These are phyloP conservation scores for Cyprinodon tularosa DNA, from an alignment of 2,113 vertebrate genomes.

Conservation along the genomic window DNA sequence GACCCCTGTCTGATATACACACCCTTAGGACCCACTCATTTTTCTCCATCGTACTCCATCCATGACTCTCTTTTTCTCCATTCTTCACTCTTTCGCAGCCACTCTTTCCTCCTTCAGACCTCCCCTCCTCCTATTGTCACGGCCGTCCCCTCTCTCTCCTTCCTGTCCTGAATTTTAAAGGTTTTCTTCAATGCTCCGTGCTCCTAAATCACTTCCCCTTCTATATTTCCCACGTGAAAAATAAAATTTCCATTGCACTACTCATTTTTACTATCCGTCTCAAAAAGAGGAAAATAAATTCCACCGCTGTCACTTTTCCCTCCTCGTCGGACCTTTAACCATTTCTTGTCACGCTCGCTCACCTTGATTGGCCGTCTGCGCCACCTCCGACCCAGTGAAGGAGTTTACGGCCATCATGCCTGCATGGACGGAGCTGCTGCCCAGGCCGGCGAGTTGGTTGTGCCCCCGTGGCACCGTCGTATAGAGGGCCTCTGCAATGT, in stretches of 20 bases:
- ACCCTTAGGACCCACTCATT: constrained; percentile 75
- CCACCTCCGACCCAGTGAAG: constrained; percentile 76
- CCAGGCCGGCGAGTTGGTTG: constrained; percentile 84
- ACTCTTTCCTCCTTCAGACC: constrained; percentile 47
- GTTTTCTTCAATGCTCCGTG: constrained; percentile 16
- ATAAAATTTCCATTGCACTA: constrained; percentile 38
- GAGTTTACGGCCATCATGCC: constrained; percentile 80
- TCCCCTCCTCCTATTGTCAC: constrained; percentile 9
- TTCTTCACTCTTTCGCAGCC: constrained; percentile 66
- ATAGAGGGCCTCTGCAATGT: constrained; percentile 94
- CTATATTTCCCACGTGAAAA: constrained; percentile 58
- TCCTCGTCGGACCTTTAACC: constrained; percentile 4
- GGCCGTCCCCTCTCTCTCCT: constrained; percentile 12
- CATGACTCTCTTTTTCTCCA: constrained; percentile 62
- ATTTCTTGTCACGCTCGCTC: constrained; percentile 35
- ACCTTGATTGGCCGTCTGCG: constrained; percentile 79
- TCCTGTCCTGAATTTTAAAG: constrained; percentile 21
- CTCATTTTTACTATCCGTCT: constrained; percentile 20
- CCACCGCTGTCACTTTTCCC: constrained; percentile 15
- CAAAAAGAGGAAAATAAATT: constrained; percentile 13
- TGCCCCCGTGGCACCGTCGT: constrained; percentile 91
- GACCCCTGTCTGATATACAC: constrained; percentile 79
- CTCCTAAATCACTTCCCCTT: constrained; percentile 47
- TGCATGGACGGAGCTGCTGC: constrained; percentile 71
- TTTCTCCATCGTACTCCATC: constrained; percentile 72